A percentile compares a stretch with the other conserved stretches of the same genome.
Conservation (phyloP, 2,113 vertebrate genomes). For the Pao palembangensis region DNA sequence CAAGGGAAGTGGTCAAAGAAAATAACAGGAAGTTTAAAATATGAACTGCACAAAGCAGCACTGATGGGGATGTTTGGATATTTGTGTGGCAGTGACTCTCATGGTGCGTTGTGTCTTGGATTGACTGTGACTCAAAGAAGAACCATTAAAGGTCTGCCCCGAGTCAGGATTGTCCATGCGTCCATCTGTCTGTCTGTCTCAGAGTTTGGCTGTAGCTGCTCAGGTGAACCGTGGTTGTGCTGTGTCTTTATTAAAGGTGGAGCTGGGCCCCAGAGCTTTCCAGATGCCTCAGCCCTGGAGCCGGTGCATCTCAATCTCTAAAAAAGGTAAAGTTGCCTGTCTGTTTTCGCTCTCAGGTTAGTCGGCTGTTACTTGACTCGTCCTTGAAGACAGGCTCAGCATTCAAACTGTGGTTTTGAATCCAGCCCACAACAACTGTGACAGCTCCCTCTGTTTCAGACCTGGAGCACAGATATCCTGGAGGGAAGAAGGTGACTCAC, state of each 20-base stretch:
- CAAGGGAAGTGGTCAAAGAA: too few species aligned
- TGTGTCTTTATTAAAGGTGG: not conserved
- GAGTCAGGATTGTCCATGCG: not conserved
- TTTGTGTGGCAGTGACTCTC: too few species aligned
- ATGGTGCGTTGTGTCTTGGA: too few species aligned
- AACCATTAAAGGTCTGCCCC: too few species aligned
- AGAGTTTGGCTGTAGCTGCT: not conserved
- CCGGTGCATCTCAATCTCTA: not conserved
- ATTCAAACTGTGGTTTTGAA: not conserved
- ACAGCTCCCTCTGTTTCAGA: not conserved
- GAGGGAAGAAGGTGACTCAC: not conserved
- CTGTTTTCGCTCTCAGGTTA: not conserved
- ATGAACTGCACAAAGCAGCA: too few species aligned
- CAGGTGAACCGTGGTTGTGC: not conserved
- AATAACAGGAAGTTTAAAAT: too few species aligned
- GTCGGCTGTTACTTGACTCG: not conserved
- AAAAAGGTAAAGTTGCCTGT: not conserved
- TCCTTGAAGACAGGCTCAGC: not conserved
- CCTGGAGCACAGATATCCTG: not conserved
- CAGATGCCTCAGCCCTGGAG: not conserved
- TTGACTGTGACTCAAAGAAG: too few species aligned
- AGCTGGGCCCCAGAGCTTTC: not conserved
- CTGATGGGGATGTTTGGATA: too few species aligned
- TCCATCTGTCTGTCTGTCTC: not conserved
- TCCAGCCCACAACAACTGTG: not conserved